Conservation (phyloP, 2,888 invertebrate species). For the Himalopsyche kuldschensis region DNA sequence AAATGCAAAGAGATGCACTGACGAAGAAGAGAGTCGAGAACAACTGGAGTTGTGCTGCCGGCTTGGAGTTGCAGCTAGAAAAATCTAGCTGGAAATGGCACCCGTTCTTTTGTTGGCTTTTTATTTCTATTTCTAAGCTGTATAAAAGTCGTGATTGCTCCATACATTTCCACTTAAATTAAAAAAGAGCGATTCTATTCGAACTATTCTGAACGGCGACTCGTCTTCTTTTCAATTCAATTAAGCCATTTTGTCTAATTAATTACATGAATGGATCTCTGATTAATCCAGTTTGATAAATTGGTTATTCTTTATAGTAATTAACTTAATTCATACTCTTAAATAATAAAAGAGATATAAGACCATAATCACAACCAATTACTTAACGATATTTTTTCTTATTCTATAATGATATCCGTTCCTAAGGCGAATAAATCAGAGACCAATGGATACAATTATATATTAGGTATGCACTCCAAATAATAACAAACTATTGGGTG, state of each 20-base stretch:
- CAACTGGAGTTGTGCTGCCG: background rate
- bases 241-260: background rate
- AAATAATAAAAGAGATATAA: background rate
- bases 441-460: too few species aligned
- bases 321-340: too few species aligned
- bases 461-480: too few species aligned
- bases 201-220: background rate
- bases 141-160: background rate
- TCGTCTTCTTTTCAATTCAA: background rate
- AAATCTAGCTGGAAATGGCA: background rate
- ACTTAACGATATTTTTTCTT: background rate
- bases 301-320: background rate
- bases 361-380: background rate
- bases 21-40: background rate
- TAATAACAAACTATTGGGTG: too few species aligned
- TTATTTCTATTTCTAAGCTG: background rate
- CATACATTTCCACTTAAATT: background rate
- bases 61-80: background rate
- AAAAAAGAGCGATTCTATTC: background rate
- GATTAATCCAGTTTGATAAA: background rate
- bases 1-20: background rate
- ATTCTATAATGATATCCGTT: too few species aligned
- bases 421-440: too few species aligned
- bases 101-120: background rate
- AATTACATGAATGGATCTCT: background rate